These are phyloP conservation scores for Notolepis coatsorum DNA, from an alignment of 2,797 vertebrate species.

Conservation along the genomic window DNA sequence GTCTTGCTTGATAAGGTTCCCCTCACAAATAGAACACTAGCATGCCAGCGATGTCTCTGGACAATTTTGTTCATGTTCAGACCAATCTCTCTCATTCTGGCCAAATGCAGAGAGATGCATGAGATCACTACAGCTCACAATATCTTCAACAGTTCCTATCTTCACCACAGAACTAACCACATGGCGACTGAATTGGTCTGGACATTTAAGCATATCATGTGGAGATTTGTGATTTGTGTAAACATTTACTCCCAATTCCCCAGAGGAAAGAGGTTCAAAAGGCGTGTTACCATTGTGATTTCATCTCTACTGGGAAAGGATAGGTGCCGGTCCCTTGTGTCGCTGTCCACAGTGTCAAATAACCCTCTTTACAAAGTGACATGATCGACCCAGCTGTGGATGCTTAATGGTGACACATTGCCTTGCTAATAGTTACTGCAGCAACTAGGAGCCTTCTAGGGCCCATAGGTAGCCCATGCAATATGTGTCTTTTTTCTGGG, in stretches of 20 bases:
- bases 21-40: slow-evolving; percentile 1
- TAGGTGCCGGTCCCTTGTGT: neutral
- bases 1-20: neutral
- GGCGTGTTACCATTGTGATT: neutral
- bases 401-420: slow-evolving; percentile 38
- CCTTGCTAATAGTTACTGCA: slow-evolving; percentile 21
- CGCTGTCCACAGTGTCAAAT: neutral
- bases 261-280: neutral
- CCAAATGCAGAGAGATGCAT: neutral
- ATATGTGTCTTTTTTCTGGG: slow-evolving; percentile 12
- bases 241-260: neutral
- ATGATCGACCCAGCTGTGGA: slow-evolving; percentile 25
- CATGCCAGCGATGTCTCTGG: neutral
- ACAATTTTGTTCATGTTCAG: slow-evolving; percentile 1
- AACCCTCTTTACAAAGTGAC: slow-evolving; percentile 15
- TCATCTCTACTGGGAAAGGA: neutral
- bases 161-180: neutral
- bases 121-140: neutral
- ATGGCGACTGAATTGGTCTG: neutral
- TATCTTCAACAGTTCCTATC: neutral
- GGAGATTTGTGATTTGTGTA: neutral
- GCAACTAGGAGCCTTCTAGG: slow-evolving; percentile 36
- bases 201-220: neutral
- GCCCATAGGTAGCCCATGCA: slow-evolving; percentile 18
- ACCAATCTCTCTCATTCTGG: neutral